Conservation (phyloP, 2,797 vertebrate genomes). For the Rhincodon typus region DNA sequence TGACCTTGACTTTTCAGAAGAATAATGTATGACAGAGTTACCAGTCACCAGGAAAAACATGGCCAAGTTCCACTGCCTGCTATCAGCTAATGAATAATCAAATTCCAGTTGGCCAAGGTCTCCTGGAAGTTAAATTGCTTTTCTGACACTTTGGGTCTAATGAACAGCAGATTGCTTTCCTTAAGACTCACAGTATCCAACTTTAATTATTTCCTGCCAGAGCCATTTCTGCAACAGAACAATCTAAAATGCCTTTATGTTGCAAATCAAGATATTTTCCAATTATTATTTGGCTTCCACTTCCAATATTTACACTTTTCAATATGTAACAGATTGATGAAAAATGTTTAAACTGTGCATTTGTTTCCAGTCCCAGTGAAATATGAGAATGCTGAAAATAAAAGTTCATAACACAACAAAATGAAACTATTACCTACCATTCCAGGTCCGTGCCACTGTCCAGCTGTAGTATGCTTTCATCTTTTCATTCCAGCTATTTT, state of each 20-base stretch:
- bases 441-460: background rate
- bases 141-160: background rate
- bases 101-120: background rate
- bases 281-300: background rate
- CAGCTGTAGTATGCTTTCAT: background rate
- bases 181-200: background rate
- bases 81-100: background rate
- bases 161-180: background rate
- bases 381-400: background rate
- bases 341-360: background rate
- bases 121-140: background rate
- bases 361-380: background rate
- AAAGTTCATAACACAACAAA: background rate
- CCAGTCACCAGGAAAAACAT: background rate
- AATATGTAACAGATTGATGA: background rate
- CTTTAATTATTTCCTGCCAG: background rate
- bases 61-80: background rate
- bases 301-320: background rate
- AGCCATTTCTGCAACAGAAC: background rate
- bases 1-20: background rate
- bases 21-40: background rate
- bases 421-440: background rate
- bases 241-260: background rate
- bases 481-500: too few species aligned
- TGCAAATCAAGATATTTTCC: background rate